phyloP scores from a whole-genome alignment of 2,113 vertebrate species.

The Centropristis striata region DNA sequence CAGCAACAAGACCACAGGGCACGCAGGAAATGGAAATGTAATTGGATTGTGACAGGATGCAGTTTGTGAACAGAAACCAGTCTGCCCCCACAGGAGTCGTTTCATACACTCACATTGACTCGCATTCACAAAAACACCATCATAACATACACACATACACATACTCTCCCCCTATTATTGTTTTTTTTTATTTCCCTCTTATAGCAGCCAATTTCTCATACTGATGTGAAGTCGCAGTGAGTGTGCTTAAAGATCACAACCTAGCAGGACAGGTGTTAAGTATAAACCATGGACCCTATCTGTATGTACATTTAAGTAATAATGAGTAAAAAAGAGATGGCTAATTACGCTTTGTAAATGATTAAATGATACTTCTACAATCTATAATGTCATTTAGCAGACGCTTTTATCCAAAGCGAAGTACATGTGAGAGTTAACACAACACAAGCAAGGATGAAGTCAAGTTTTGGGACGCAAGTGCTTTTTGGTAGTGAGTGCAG shows the following conservation, averaged over 20 bases:
- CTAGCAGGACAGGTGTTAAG: background rate
- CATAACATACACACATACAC: conserved; percentile 26
- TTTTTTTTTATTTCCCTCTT: conserved; percentile 43
- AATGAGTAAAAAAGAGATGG: background rate
- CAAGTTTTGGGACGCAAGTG: too few relatives aligned
- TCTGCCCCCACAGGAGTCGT: conserved; percentile 69
- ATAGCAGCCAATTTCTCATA: conserved; percentile 8
- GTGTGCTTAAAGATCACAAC: background rate
- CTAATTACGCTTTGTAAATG: background rate
- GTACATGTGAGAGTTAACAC: too few relatives aligned
- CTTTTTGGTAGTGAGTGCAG: too few relatives aligned
- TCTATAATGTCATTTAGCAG: too few relatives aligned
- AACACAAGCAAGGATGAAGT: too few relatives aligned
- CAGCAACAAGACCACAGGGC: conserved; percentile 71
- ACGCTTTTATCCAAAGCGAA: too few relatives aligned
- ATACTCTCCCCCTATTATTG: conserved; percentile 7
- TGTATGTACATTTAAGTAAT: background rate
- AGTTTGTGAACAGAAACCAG: conserved; percentile 77
- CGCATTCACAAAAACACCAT: conserved; percentile 41
- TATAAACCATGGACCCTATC: background rate
- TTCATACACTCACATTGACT: conserved; percentile 65
- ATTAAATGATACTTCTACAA: background rate
- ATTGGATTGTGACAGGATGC: conserved; percentile 83
- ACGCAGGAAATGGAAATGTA: conserved; percentile 81
- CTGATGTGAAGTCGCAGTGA: background rate